A percentile compares a stretch with the other conserved stretches of the same genome.
Evolutionary conservation across 2,797 vertebrate species (phyloP).

Genomic region (Fundulus diaphanus): DNA sequence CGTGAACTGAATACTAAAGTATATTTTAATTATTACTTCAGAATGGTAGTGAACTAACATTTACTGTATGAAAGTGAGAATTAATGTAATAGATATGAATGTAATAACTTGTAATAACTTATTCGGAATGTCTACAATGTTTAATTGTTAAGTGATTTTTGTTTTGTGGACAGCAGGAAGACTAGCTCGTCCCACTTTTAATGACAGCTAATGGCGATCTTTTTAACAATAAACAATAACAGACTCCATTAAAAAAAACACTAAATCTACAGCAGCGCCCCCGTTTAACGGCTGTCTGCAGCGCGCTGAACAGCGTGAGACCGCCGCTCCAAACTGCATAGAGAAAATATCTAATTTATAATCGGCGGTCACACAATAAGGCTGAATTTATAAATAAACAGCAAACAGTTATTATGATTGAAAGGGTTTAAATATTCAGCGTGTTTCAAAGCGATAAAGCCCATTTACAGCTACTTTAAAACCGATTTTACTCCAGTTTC

Average conservation of each 20-base stretch:
- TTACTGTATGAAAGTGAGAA: no score
- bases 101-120: no score
- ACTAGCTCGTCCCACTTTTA: not conserved
- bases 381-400: no score
- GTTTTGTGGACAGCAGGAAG: no score
- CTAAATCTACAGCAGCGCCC: not conserved
- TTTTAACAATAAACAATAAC: not conserved
- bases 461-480: not conserved
- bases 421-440: not conserved
- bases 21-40: no score
- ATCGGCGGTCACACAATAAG: not conserved
- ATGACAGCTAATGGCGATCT: not conserved
- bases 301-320: fast-evolving
- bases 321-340: not conserved
- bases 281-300: not conserved
- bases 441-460: not conserved
- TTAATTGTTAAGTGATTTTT: no score
- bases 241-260: not conserved
- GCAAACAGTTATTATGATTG: not conserved
- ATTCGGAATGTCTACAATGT: no score
- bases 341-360: not conserved
- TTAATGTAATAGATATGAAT: no score
- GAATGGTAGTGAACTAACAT: no score
- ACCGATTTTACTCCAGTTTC: not conserved
- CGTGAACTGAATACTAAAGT: no score